These are phyloP conservation scores for Andrena camellia DNA, from an alignment of 2,888 invertebrate species.

Conservation along the genomic window DNA sequence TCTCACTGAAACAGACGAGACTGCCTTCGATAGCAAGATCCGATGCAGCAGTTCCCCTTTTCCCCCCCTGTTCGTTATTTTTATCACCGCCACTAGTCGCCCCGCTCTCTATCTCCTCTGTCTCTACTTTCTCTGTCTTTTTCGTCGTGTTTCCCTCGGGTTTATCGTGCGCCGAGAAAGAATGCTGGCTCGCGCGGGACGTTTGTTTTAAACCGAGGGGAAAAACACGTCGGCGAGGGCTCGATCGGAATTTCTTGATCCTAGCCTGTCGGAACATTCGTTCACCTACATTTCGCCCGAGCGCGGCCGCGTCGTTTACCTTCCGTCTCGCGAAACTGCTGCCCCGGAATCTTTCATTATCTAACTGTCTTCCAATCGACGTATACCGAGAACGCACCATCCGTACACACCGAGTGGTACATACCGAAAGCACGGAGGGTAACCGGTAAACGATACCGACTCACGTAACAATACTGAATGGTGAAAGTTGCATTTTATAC, in stretches of 20 bases:
- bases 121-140: neutral
- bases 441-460: conserved; percentile 24
- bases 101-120: neutral
- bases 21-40: conserved; percentile 51
- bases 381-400: neutral
- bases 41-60: conserved; percentile 60
- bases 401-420: conserved; percentile 1
- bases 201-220: conserved; percentile 17
- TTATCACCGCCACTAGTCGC: neutral
- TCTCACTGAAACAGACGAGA: conserved; percentile 56
- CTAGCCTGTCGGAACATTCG: neutral
- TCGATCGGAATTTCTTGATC: conserved; percentile 1
- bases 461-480: conserved; percentile 46
- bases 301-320: neutral
- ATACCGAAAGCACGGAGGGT: neutral
- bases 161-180: conserved; percentile 12
- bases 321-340: conserved; percentile 55
- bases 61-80: conserved; percentile 12
- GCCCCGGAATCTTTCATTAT: conserved; percentile 33
- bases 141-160: conserved; percentile 8
- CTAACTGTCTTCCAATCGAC: conserved; percentile 37
- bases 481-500: conserved; percentile 72
- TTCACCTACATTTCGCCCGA: neutral
- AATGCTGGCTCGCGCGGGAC: conserved; percentile 28
- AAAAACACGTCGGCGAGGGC: neutral